Percentiles rank a stretch among this genome's conserved stretches.
These are phyloP conservation scores for Penaeus vannamei DNA, from an alignment of 1,140 invertebrate species.

Conservation along the genomic window DNA sequence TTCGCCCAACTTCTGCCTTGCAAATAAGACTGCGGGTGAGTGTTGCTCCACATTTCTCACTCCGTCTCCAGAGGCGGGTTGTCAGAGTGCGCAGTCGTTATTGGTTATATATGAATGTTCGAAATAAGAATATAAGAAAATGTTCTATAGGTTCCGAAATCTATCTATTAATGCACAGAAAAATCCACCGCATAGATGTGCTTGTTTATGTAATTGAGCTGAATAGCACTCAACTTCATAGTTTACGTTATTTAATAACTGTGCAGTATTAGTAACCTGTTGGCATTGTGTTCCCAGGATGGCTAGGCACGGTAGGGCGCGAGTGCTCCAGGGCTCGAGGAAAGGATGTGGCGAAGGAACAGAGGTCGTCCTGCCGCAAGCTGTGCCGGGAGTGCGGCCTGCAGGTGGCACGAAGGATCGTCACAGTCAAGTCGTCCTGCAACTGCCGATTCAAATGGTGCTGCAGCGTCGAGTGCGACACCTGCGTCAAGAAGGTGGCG, in stretches of 20 bases:
- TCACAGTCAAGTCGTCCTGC: slow-evolving; percentile 83
- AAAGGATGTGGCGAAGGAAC: slow-evolving; percentile 71
- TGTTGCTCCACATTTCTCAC: background rate
- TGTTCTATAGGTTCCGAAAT: no score
- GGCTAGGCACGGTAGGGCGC: slow-evolving; percentile 84
- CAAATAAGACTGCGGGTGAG: slow-evolving; percentile 69
- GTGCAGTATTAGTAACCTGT: background rate
- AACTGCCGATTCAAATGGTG: slow-evolving; percentile 95
- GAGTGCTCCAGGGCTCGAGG: slow-evolving; percentile 77
- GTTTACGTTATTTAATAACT: background rate
- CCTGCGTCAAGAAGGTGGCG: slow-evolving; percentile 75
- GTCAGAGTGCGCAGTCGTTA: background rate
- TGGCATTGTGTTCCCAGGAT: slow-evolving; percentile 77
- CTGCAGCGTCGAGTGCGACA: slow-evolving; percentile 93
- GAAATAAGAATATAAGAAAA: background rate
- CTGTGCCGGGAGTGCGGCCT: slow-evolving; percentile 83
- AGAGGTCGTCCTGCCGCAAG: slow-evolving; percentile 77
- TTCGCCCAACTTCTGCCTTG: slow-evolving; percentile 78
- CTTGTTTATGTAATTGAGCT: no score
- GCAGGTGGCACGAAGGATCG: slow-evolving; percentile 76
- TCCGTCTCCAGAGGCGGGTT: no score
- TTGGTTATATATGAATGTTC: background rate
- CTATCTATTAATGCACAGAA: no score
- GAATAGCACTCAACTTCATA: background rate
- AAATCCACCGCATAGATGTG: no score